These are phyloP conservation scores for Pseudocheirus occidentalis DNA, from an alignment of 2,797 vertebrate genomes.

Conservation along the genomic window DNA sequence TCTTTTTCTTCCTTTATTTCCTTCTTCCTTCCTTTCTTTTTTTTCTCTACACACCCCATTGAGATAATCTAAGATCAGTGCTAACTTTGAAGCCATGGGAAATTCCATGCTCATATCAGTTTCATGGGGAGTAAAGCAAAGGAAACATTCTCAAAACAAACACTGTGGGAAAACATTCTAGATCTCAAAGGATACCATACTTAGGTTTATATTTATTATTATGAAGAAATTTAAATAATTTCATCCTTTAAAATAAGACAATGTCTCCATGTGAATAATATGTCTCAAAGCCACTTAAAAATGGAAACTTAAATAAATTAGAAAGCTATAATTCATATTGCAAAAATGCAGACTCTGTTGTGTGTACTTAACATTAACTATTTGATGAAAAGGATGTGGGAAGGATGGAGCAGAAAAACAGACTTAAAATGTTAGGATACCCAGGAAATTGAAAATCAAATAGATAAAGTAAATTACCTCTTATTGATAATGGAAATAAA, in stretches of 20 bases:
- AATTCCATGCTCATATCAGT: slow-evolving; percentile 28
- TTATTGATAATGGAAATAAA: not conserved
- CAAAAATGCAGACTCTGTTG: not conserved
- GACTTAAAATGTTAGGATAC: slow-evolving; percentile 41
- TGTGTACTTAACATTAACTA: not conserved
- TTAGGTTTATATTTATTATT: not conserved
- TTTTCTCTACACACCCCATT: not conserved
- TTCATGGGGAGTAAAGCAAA: not conserved
- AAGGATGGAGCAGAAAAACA: slow-evolving; percentile 7
- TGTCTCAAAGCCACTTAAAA: not conserved
- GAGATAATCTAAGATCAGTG: slow-evolving; percentile 38
- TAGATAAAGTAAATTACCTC: not conserved
- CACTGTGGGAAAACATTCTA: not conserved
- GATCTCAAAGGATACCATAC: not conserved
- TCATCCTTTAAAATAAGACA: slow-evolving; percentile 48
- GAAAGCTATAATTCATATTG: not conserved
- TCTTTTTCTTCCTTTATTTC: not conserved
- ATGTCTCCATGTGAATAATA: not conserved
- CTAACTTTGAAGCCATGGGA: slow-evolving; percentile 6
- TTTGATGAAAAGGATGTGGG: not conserved
- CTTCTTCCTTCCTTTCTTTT: not conserved
- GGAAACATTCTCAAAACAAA: not conserved
- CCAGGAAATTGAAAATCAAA: not conserved
- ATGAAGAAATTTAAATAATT: slow-evolving; percentile 33
- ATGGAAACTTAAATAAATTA: not conserved